phyloP scores from a whole-genome alignment of 2,888 invertebrate genomes.

The Drosophila emarginata region DNA sequence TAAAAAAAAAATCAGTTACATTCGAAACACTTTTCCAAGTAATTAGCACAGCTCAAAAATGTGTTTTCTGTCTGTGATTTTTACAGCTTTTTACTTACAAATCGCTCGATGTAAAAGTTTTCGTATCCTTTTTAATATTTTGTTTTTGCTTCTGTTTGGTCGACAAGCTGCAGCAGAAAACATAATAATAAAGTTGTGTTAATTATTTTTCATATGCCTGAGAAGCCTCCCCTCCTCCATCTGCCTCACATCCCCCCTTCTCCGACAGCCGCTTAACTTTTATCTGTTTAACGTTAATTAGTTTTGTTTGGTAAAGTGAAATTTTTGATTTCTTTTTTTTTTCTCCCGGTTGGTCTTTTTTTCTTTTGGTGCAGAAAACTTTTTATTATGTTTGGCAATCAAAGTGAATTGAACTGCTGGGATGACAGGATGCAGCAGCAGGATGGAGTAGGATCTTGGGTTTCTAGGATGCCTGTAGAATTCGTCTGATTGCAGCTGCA shows the following conservation, averaged over 20 bases:
- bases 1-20: background rate
- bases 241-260: background rate
- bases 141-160: conserved; percentile 42
- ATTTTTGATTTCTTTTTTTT: conserved; percentile 77
- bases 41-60: conserved; percentile 59
- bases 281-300: conserved; percentile 80
- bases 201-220: conserved; percentile 75
- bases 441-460: conserved; percentile 25
- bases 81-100: conserved; percentile 72
- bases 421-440: conserved; percentile 30
- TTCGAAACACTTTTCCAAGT: conserved; percentile 58
- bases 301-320: conserved; percentile 78
- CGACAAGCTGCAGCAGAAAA: conserved; percentile 53
- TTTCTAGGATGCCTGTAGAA: background rate
- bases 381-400: conserved; percentile 73
- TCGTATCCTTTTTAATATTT: background rate
- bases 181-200: conserved; percentile 76
- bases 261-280: conserved; percentile 60
- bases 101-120: conserved; percentile 56
- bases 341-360: conserved; percentile 46
- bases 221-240: conserved; percentile 28
- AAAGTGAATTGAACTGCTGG: conserved; percentile 77
- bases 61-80: conserved; percentile 75
- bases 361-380: conserved; percentile 58
- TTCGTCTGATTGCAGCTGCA: conserved; percentile 69